Percentiles rank a stretch among this genome's conserved stretches.
Conservation (phyloP, 1,140 invertebrate genomes). For the Drosophila ohnishii region DNA sequence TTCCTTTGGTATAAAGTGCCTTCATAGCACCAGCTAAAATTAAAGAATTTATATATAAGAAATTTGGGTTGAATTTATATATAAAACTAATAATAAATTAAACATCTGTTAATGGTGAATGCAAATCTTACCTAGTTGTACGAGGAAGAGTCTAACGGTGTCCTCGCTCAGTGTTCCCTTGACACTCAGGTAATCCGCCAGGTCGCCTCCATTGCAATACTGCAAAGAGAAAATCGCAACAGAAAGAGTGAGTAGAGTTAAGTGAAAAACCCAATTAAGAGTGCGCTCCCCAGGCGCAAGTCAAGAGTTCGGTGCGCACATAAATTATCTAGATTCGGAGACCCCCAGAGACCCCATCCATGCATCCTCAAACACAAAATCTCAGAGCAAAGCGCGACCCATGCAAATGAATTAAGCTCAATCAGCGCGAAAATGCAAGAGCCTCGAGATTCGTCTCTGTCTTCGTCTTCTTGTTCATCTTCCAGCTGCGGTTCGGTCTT, state of each 20-base stretch:
- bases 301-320: conserved; percentile 18
- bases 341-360: conserved; percentile 26
- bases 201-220: conserved; percentile 99
- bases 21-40: conserved; percentile 95
- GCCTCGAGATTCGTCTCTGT: conserved; percentile 12
- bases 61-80: no score
- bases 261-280: conserved; percentile 24
- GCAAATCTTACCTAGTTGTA: conserved; percentile 91
- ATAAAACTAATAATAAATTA: no score
- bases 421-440: conserved; percentile 54
- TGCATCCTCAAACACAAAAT: conserved; percentile 8
- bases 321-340: conserved; percentile 17
- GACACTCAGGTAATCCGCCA: conserved; percentile 97
- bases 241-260: conserved; percentile 9
- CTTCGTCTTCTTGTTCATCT: conserved; percentile 1
- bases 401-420: conserved; percentile 78
- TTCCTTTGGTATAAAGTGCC: conserved; percentile 97
- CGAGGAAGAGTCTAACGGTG: conserved; percentile 96
- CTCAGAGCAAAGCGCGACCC: conserved; percentile 61
- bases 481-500: conserved; percentile 20
- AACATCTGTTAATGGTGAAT: no score
- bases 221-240: conserved; percentile 83
- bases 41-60: neutral
- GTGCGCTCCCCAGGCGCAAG: neutral
- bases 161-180: conserved; percentile 97